Conservation (phyloP, 2,797 vertebrate species). For the Aulostomus chinensis region DNA sequence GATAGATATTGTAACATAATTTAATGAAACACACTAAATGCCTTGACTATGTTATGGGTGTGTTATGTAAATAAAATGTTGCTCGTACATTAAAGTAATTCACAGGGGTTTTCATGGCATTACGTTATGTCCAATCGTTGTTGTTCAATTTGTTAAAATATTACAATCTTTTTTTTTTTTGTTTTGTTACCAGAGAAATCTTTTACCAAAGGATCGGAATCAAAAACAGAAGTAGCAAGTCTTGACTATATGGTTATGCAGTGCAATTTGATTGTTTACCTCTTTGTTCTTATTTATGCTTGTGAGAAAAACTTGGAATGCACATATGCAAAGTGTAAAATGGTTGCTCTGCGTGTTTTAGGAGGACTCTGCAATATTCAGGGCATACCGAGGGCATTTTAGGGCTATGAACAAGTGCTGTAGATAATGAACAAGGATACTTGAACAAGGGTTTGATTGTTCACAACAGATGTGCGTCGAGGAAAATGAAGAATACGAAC, state of each 20-base stretch:
- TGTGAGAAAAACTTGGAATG: constrained; percentile 53
- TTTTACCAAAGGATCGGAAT: constrained; percentile 64
- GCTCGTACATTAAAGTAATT: constrained; percentile 21
- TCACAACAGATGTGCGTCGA: constrained; percentile 36
- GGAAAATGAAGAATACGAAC: constrained; percentile 18
- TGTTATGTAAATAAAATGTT: constrained; percentile 61
- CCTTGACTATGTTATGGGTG: constrained; percentile 52
- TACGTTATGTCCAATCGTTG: constrained; percentile 28
- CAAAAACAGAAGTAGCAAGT: constrained; percentile 58
- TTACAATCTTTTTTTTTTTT: constrained; percentile 30
- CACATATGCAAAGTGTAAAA: constrained; percentile 58
- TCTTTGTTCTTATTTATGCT: constrained; percentile 50
- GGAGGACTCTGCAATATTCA: constrained; percentile 61
- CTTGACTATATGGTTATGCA: constrained; percentile 48
- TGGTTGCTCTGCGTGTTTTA: constrained; percentile 44
- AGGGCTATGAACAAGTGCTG: constrained; percentile 63
- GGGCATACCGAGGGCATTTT: constrained; percentile 52
- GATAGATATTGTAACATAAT: constrained; percentile 36
- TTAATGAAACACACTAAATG: constrained; percentile 47
- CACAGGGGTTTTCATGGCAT: constrained; percentile 49
- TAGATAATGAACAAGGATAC: constrained; percentile 52
- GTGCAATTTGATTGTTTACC: constrained; percentile 62
- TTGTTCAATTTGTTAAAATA: constrained; percentile 37
- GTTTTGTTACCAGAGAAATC: constrained; percentile 29
- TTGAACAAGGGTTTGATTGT: constrained; percentile 52